A percentile compares a stretch with the other conserved stretches of the same genome.
These are phyloP conservation scores for Bicyclus anynana DNA, from an alignment of 1,140 invertebrate species.

Conservation along the genomic window DNA sequence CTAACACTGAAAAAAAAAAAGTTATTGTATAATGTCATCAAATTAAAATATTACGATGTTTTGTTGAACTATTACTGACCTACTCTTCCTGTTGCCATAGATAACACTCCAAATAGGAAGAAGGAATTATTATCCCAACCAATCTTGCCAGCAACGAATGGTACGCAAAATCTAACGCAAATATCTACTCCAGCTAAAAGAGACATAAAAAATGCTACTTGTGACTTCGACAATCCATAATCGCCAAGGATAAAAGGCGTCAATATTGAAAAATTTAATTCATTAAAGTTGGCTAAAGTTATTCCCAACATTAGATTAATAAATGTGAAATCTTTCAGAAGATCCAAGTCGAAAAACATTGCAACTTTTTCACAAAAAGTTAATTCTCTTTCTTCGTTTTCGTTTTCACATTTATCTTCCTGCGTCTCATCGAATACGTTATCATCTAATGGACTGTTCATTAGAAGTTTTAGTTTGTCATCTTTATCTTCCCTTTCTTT, in stretches of 20 bases:
- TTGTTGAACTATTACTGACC: constrained; percentile 68
- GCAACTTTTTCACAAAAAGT: constrained; percentile 75
- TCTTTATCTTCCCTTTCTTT: constrained; percentile 52
- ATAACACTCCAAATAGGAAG: constrained; percentile 81
- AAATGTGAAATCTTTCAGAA: constrained; percentile 81
- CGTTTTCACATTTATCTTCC: constrained; percentile 24
- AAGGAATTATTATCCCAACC: constrained; percentile 82
- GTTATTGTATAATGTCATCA: too few species aligned
- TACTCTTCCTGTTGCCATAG: constrained; percentile 81
- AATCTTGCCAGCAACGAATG: constrained; percentile 80
- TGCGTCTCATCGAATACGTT: constrained; percentile 44
- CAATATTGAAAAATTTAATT: constrained; percentile 83
- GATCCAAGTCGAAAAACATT: constrained; percentile 82
- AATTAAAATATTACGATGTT: too few species aligned
- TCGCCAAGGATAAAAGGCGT: constrained; percentile 83
- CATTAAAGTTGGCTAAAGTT: constrained; percentile 82
- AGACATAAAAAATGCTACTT: constrained; percentile 81
- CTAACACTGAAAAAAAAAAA: constrained; percentile 59
- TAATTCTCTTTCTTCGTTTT: constrained; percentile 51
- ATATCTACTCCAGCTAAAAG: constrained; percentile 79
- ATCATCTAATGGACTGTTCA: constrained; percentile 36
- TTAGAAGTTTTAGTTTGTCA: constrained; percentile 49
- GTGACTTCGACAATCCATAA: constrained; percentile 75
- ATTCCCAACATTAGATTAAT: constrained; percentile 83
- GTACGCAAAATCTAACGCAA: constrained; percentile 79